Conservation (phyloP, 2,888 invertebrate species). For the Sinopyrophorus schimmeli region DNA sequence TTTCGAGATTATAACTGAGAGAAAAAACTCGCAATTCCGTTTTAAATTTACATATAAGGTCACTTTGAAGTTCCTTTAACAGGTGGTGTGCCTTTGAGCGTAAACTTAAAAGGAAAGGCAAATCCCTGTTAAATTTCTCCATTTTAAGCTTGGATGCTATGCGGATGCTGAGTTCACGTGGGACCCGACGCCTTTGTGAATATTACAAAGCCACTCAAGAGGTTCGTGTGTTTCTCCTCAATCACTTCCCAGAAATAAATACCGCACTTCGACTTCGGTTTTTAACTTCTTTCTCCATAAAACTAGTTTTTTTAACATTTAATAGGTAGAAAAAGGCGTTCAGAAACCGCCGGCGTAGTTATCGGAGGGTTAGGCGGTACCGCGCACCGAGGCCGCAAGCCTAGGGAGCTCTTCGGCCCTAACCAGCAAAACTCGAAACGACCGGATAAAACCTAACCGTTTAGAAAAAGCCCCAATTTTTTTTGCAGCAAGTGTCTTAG, state of each 20-base stretch:
- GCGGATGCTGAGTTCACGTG: conserved; percentile 19
- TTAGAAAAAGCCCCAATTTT: no score
- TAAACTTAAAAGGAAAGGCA: conserved; percentile 39
- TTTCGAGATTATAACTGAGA: conserved; percentile 7
- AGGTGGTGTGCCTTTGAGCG: conserved; percentile 31
- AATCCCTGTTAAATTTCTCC: conserved; percentile 40
- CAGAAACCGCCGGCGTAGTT: no score
- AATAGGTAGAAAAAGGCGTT: no score
- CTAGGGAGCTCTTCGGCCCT: no score
- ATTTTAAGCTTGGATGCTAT: conserved; percentile 33
- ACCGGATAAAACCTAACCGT: no score
- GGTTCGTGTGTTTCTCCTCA: conserved; percentile 23
- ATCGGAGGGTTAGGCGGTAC: no score
- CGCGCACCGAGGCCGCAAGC: no score
- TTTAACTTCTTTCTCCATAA: no score
- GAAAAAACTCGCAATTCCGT: conserved; percentile 16
- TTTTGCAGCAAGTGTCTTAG: no score
- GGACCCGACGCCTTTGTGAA: conserved; percentile 27
- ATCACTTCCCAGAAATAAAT: conserved; percentile 24
- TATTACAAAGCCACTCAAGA: conserved; percentile 27
- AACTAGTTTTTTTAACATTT: no score
- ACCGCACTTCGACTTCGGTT: conserved; percentile 9
- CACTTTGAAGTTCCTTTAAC: conserved; percentile 31
- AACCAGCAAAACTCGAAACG: no score
- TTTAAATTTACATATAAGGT: conserved; percentile 30